Evolutionary conservation across 2,888 invertebrate genomes (phyloP), one percentile per base, ranked within the genome.

Genomic region (Diabrotica balteata): DNA sequence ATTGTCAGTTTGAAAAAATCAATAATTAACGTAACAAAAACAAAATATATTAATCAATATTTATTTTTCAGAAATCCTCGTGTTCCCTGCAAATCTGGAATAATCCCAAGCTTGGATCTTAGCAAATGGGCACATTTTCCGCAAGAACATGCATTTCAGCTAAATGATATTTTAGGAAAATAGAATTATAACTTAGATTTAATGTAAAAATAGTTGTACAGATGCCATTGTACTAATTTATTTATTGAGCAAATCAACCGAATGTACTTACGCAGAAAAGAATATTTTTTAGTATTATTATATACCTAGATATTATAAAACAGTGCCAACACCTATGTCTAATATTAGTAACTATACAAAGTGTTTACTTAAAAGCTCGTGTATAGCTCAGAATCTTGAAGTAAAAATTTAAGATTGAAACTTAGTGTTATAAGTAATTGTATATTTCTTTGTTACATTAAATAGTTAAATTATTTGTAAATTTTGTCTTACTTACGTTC

Each of bases 41-140:
- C 17, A 17, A 32, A 32, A 32, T 47, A 47, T 10, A 8, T 47
- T 50, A 61, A 7, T n/a, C 46, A 32, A 52, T 73, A 63, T 70
- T 72, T 71, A 74, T 69, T 77, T 85, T 85, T 47, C 83, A 96
- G 96, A 77, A 96, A 96, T 84, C 96, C 96, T n/a, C 89, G 96
- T 77, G 95, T 96, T 72, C 94, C 96, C 8, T 96, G 96, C 85
- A 90, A 92, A 83, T 94, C 94, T 79, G 95, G 95, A 72, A 88
- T 96, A 59, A 88, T 96, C 70, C 95, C 96, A 10, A 88, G 91
- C 68, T 93, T 96, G 79, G 96, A 96, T 84, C 89, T 96, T 78
- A 90, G 90, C 74, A 95, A 95, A 85, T 96, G 96, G 96, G 94
- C 94, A 17, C 96, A 96, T 67, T 80, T 78, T 67, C 79, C 79